Evolutionary conservation across 2,797 vertebrate species (phyloP), one percentile per base, ranked within the genome.

Genomic region (Tragelaphus oryx): DNA sequence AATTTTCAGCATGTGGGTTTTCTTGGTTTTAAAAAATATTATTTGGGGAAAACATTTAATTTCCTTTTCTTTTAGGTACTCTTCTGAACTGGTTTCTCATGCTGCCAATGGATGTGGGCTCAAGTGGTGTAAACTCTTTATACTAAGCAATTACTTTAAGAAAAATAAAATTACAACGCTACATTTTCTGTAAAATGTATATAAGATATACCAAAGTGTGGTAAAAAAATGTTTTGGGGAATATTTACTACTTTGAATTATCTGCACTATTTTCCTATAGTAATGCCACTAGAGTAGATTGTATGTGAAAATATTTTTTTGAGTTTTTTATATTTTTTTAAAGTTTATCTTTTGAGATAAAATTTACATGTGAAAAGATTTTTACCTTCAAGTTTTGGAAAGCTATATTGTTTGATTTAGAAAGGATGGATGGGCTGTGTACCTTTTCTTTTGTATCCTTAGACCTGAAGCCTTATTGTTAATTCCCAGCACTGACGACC

Each of bases 31-130:
- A 76, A 57, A 41, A 44, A 41, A 18, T 74, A 22, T 82, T 79
- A 74, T 87, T 92, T 92, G 48, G 65, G 13, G 91, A 65, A 94
- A 93, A 89, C 26, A 41, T 55, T 83, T 50, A 68, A 55, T 91
- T 89, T 96, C 68, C 26, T 28, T 62, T 85, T 78, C 68, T 87
- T 65, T 37, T 11, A 80, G 76, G n/a, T 0, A 46, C 1, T 7
- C 10, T 86, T 68, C 55, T 60, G 78, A 59, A 41, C 11, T 28
- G 30, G 33, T 74, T 90, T 79, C 48, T 48, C 85, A 50, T 55
- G 59, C n/a, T 62, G 26, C 71, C 84, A 88, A 18, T 33, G 59
- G 26, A 16, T 54, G 6, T 59, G 65, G 60, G 28, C 46, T 96
- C 46, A 59, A 89, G 10, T 62, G 33, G 48, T 44, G 17, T 79